Evolutionary conservation across 2,113 vertebrate genomes (phyloP).

Genomic region (Odobenus rosmarus): DNA sequence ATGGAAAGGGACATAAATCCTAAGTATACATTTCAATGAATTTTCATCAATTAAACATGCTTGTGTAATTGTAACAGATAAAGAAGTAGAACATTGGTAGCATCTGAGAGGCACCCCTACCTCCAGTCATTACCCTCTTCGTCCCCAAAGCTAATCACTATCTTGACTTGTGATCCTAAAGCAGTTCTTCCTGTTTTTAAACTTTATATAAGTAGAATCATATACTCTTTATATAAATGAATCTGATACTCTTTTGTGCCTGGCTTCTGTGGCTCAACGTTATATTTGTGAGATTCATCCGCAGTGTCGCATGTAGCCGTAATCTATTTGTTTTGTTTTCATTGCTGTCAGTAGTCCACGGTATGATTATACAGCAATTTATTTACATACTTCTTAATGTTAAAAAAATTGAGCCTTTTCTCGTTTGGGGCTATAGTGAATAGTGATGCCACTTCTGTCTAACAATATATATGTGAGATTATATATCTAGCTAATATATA

Average conservation of each 20-base stretch:
- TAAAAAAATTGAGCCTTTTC: not conserved
- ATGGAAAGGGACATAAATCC: not conserved
- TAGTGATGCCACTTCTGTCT: not conserved
- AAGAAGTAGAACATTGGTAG: not conserved
- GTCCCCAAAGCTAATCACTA: not conserved
- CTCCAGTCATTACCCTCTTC: too few species aligned
- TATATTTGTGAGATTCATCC: not conserved
- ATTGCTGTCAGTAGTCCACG: not conserved
- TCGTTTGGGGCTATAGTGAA: not conserved
- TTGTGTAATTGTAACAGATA: not conserved
- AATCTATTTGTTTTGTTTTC: not conserved
- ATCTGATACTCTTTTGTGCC: not conserved
- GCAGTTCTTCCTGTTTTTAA: not conserved
- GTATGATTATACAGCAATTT: not conserved
- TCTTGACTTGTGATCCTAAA: not conserved
- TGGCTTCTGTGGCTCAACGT: not conserved
- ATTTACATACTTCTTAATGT: not conserved
- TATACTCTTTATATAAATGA: not conserved
- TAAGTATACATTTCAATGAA: not conserved
- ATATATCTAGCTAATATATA: not conserved
- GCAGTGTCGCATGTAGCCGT: rapidly evolving
- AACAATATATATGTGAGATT: not conserved
- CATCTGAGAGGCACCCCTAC: not conserved
- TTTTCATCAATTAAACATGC: not conserved
- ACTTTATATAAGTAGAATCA: not conserved